A percentile compares a stretch with the other conserved stretches of the same genome.
Evolutionary conservation across 2,113 vertebrate genomes (phyloP).

Genomic region (Columbina picui): DNA sequence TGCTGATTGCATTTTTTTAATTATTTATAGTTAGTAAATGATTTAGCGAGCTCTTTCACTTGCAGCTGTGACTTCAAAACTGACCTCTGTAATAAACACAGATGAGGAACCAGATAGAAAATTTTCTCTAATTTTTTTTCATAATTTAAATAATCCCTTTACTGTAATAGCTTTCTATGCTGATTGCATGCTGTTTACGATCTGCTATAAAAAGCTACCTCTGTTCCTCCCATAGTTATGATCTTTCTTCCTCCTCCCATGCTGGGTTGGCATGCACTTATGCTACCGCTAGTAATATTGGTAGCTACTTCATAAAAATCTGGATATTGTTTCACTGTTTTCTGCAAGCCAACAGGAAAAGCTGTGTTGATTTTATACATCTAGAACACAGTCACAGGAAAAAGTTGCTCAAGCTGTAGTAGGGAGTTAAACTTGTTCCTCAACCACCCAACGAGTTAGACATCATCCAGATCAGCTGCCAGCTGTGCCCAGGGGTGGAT

Average conservation of each 20-base stretch:
- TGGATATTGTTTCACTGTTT: conserved; percentile 4
- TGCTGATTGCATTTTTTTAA: neutral
- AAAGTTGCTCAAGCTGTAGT: neutral
- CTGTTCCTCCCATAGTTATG: neutral
- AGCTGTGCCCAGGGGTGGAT: neutral
- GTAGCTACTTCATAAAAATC: neutral
- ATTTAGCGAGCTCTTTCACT: neutral
- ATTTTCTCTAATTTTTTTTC: neutral
- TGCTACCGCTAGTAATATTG: neutral
- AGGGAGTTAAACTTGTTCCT: neutral
- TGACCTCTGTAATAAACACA: neutral
- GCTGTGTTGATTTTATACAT: conserved; percentile 18
- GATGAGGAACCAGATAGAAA: neutral
- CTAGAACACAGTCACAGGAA: neutral
- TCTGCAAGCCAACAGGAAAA: conserved; percentile 28
- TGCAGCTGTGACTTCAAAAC: neutral
- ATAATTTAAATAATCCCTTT: conserved; percentile 2
- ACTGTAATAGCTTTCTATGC: neutral
- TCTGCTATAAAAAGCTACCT: neutral
- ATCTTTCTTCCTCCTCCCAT: neutral
- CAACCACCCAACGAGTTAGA: neutral
- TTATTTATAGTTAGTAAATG: conserved; percentile 11
- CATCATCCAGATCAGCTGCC: neutral
- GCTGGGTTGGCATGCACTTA: neutral
- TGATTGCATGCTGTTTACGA: neutral